phyloP scores from a whole-genome alignment of 2,888 invertebrate genomes.

The Sesia bembeciformis region DNA sequence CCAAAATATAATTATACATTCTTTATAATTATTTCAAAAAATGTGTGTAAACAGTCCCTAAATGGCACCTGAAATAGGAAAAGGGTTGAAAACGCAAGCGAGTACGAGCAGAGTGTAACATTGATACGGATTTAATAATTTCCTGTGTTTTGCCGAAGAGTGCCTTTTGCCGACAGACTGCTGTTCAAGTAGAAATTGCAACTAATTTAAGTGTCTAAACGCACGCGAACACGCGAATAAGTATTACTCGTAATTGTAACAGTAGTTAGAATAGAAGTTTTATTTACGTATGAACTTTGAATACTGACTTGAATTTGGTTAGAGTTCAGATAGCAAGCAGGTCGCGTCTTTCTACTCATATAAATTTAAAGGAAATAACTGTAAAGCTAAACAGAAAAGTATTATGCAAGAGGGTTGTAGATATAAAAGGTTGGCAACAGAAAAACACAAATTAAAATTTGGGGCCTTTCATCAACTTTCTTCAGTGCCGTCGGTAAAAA shows the following conservation, averaged over 20 bases:
- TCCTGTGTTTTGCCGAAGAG: conserved; percentile 50
- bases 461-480: conserved; percentile 54
- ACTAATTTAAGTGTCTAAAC: conserved; percentile 66
- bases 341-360: no score
- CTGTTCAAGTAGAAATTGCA: conserved; percentile 66
- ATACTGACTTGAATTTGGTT: neutral
- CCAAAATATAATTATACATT: no score
- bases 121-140: conserved; percentile 45
- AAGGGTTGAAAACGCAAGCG: neutral
- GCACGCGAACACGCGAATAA: conserved; percentile 65
- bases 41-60: no score
- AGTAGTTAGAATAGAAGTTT: neutral
- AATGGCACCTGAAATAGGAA: neutral
- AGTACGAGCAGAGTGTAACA: neutral
- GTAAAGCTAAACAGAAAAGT: neutral
- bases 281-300: neutral
- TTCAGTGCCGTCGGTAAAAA: conserved; percentile 43
- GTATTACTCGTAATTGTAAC: neutral
- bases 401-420: conserved; percentile 17
- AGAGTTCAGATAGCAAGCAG: neutral
- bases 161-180: conserved; percentile 46
- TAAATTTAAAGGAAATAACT: neutral
- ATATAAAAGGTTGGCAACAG: conserved; percentile 42
- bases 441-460: conserved; percentile 60
- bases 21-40: neutral